These are phyloP conservation scores for Anarhynchus alexandrinus DNA, from an alignment of 2,113 vertebrate genomes.

Conservation along the genomic window DNA sequence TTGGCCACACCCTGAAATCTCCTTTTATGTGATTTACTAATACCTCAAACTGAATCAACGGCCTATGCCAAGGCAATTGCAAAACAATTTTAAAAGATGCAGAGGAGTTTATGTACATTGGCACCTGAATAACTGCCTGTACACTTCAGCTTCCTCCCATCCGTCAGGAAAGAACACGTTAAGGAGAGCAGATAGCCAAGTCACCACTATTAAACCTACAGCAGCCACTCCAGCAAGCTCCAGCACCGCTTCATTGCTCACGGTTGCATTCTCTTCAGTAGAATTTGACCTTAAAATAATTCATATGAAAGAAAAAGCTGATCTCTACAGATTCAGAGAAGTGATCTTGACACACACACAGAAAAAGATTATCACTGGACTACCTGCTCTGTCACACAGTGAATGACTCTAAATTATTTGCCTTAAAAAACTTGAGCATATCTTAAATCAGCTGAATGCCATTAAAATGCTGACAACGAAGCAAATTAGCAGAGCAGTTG, in stretches of 20 bases:
- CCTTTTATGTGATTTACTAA: background rate
- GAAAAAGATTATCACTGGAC: background rate
- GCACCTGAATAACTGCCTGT: background rate
- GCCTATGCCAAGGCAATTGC: background rate
- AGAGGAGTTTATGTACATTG: background rate
- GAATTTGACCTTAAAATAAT: background rate
- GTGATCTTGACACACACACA: background rate
- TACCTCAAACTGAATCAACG: background rate
- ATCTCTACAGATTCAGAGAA: background rate
- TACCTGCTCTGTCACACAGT: background rate
- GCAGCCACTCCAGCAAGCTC: background rate
- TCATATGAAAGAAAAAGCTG: background rate
- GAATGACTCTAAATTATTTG: background rate
- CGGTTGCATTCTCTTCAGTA: background rate
- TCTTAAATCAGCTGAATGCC: background rate
- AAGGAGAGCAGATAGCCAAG: background rate
- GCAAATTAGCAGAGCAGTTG: background rate
- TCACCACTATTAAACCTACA: background rate
- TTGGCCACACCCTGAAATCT: background rate
- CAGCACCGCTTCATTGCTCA: background rate
- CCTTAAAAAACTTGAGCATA: background rate
- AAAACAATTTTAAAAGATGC: background rate
- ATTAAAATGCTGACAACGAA: background rate
- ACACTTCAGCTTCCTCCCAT: background rate
- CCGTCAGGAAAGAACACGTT: background rate